Conservation (phyloP, 2,113 vertebrate species). For the Daubentonia madagascariensis region DNA sequence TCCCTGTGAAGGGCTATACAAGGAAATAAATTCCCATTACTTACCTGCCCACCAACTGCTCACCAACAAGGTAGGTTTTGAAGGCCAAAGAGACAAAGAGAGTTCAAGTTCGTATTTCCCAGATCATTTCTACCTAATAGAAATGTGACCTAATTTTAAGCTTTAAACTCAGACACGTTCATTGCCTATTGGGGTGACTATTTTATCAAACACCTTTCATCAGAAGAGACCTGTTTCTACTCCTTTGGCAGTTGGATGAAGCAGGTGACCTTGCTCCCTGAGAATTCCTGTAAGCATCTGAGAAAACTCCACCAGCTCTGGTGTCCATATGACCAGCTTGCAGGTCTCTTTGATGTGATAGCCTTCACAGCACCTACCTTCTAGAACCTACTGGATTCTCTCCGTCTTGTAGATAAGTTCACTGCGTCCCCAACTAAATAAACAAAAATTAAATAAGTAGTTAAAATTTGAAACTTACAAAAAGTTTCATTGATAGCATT, state of each 20-base stretch:
- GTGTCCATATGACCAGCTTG: rapidly evolving
- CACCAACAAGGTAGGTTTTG: not conserved
- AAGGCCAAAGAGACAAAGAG: not conserved
- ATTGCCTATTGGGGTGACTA: not conserved
- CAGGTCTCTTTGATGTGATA: not conserved
- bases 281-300: not conserved
- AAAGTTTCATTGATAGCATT: not conserved
- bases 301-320: not conserved
- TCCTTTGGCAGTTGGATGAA: not conserved
- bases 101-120: not conserved
- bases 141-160: not conserved
- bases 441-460: not conserved
- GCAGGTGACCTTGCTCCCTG: not conserved
- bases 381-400: not conserved
- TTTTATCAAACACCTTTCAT: not conserved
- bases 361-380: not conserved
- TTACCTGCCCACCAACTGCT: not conserved
- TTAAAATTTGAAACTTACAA: not conserved
- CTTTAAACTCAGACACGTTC: not conserved
- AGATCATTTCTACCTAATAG: not conserved
- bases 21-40: not conserved
- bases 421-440: not conserved
- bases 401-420: not conserved
- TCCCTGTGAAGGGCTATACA: not conserved
- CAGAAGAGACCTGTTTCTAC: not conserved